A percentile compares a stretch with the other conserved stretches of the same genome.
Evolutionary conservation across 2,113 vertebrate genomes (phyloP).

Genomic region (Chlorodrepanis virens): DNA sequence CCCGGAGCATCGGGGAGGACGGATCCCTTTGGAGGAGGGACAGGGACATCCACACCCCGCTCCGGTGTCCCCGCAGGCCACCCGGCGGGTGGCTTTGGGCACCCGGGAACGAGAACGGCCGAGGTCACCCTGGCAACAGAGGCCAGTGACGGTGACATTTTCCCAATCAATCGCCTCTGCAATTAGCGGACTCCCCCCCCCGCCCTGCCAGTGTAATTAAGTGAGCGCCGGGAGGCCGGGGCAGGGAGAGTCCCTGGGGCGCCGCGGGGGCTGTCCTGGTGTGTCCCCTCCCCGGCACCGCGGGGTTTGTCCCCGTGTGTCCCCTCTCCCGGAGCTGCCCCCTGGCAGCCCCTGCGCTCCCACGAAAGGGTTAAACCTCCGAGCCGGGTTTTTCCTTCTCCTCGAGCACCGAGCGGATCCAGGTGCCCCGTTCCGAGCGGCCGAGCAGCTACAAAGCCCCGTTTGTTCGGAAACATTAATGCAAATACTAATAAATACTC

Average conservation of each 20-base stretch:
- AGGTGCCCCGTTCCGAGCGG: background rate
- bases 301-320: too few species aligned
- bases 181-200: background rate
- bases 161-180: background rate
- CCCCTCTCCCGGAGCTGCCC: background rate
- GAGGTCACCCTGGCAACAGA: background rate
- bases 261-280: fast-evolving
- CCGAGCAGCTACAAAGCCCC: background rate
- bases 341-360: fast-evolving
- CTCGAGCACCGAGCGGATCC: background rate
- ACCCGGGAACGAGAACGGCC: background rate
- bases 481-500: background rate
- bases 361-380: background rate
- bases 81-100: background rate
- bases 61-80: fast-evolving
- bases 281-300: background rate
- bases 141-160: background rate
- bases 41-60: background rate
- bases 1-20: fast-evolving
- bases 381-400: background rate
- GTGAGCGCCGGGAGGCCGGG: background rate
- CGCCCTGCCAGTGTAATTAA: background rate
- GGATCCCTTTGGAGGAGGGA: background rate
- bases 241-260: background rate
- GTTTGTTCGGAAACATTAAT: background rate